A percentile compares a stretch with the other conserved stretches of the same genome.
phyloP scores from a whole-genome alignment of 1,140 invertebrate genomes.

The Pseudomyrmex pallidus region DNA sequence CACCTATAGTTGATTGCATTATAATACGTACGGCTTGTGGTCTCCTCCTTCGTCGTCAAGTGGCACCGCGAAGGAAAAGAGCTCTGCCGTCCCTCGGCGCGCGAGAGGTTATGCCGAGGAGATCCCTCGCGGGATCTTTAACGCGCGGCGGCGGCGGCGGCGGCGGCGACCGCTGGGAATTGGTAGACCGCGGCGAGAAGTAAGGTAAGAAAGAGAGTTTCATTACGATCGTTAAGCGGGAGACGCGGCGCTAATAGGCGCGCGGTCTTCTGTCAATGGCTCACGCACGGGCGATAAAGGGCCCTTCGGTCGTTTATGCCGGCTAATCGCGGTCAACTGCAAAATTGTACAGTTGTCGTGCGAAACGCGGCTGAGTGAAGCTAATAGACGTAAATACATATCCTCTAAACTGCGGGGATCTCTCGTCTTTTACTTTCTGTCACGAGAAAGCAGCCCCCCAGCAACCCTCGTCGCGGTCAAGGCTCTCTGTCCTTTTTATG shows the following conservation, averaged over 20 bases:
- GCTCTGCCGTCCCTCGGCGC: too few species aligned
- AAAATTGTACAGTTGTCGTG: too few species aligned
- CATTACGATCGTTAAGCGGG: slow-evolving; percentile 71
- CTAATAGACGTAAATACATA: too few species aligned
- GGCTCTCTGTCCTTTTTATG: slow-evolving; percentile 26
- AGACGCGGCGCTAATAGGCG: slow-evolving; percentile 66
- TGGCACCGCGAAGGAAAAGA: slow-evolving; percentile 25
- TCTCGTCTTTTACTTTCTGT: too few species aligned
- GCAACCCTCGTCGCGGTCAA: too few species aligned
- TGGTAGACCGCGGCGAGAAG: slow-evolving; percentile 73
- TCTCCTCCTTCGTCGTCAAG: slow-evolving; percentile 62
- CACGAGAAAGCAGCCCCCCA: too few species aligned
- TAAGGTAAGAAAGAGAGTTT: slow-evolving; percentile 73
- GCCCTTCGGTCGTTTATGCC: neutral
- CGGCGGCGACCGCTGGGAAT: slow-evolving; percentile 47
- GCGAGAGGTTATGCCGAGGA: neutral
- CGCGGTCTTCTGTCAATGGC: slow-evolving; percentile 73
- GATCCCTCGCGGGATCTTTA: neutral
- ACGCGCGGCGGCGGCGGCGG: neutral
- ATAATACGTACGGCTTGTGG: slow-evolving; percentile 77
- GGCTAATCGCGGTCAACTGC: neutral
- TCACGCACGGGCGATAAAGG: slow-evolving; percentile 60
- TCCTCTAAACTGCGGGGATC: too few species aligned
- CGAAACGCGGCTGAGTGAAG: too few species aligned
- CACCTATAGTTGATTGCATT: slow-evolving; percentile 82